Evolutionary conservation across 2,888 invertebrate species (phyloP), one percentile per base, ranked within the genome.

Genomic region (Opisthograptis luteolata): DNA sequence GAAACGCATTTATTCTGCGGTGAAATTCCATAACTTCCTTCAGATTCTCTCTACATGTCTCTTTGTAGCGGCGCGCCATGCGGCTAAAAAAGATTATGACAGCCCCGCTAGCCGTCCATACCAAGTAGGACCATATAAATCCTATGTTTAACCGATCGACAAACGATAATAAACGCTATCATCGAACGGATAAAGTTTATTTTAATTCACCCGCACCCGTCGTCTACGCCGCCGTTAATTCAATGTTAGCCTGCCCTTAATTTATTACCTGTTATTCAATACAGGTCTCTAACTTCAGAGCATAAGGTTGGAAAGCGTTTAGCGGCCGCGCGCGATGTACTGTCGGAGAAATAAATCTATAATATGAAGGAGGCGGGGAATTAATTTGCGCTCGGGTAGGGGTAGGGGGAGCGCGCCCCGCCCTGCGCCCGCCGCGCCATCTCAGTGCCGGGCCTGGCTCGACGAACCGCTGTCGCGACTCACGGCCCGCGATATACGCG

Each of bases 11-110:
- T 32, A 49, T 56, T 68, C 70, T 78, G 70, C 70, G 68, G 69
- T 65, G 71, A 72, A 73, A 75, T 77, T 76, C 70, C 74, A 76
- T 74, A 77, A 70, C 75, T 75, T 76, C 74, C 79, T 73, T 63
- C 70, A 70, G 73, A 79, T 74, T 81, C 77, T 72, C 72, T 70
- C 71, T 79, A 73, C 79, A 79, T 79, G 78, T 81, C 79, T 81
- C 73, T 75, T 72, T 76, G 77, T 69, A 70, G 75, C 68, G 66
- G 73, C 77, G 76, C 84, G 81, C 83, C 87, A 82, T 84, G 84
- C 82, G 82, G 83, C 79, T 86, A 81, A 87, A 87, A 87, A 87
- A 89, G 86, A 90, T 89, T 89, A 90, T 89, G 89, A 90, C 87
- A 81, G 77, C 79, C 81, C 80, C 79, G 74, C 74, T 66, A 75